Conservation (phyloP, 2,113 vertebrate species). For the Hydrochoerus hydrochaeris region DNA sequence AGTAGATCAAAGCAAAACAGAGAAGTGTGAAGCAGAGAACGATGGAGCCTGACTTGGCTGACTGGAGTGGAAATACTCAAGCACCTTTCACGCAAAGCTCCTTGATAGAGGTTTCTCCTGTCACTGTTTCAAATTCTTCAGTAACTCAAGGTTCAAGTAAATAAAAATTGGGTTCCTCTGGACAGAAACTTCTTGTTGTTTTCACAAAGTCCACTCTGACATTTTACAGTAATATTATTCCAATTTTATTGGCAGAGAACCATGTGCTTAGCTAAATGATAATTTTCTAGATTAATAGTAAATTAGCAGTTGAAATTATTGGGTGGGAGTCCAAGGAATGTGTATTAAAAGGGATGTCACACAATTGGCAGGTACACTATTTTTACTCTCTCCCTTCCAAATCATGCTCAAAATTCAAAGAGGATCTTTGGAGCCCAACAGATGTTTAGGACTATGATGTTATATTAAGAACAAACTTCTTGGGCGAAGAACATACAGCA, state of each 20-base stretch:
- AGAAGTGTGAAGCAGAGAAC: slow-evolving; percentile 23
- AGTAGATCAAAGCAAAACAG: slow-evolving; percentile 51
- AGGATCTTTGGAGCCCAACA: neutral
- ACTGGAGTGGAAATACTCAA: neutral
- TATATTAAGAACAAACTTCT: neutral
- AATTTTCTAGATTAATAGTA: neutral
- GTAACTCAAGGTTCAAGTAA: neutral
- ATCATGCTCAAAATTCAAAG: neutral
- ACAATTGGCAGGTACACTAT: neutral
- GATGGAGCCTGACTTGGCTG: neutral
- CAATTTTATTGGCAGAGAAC: neutral
- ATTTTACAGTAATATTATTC: neutral
- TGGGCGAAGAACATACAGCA: neutral
- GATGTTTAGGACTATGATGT: neutral
- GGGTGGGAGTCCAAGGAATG: neutral
- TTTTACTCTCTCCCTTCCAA: neutral
- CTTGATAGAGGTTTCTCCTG: neutral
- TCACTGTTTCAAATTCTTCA: neutral
- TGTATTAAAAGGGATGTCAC: neutral
- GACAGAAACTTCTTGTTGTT: neutral
- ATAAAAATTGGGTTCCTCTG: neutral
- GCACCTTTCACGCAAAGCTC: neutral
- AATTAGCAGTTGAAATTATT: neutral
- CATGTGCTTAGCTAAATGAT: neutral
- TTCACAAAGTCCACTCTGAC: neutral